Evolutionary conservation across 2,888 invertebrate genomes (phyloP).

Genomic region (Onchidella celtica): DNA sequence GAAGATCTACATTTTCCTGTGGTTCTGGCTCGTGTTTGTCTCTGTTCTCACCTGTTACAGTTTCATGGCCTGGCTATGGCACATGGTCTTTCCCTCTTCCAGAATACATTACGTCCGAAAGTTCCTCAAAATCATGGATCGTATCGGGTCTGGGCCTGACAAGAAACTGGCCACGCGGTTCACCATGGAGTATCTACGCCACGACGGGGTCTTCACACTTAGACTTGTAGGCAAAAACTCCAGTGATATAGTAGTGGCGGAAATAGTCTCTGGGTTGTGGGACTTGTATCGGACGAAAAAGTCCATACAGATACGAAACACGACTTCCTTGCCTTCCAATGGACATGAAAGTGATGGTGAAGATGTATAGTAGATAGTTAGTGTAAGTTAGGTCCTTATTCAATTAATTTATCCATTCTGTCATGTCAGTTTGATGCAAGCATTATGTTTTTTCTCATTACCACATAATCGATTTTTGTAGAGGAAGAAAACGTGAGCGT

Average conservation of each 20-base stretch:
- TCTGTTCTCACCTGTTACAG: conserved; percentile 74
- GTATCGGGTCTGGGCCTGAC: conserved; percentile 76
- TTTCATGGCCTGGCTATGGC: conserved; percentile 77
- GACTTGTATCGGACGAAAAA: conserved; percentile 76
- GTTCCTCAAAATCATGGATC: conserved; percentile 81
- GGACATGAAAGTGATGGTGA: conserved; percentile 74
- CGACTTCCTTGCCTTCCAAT: conserved; percentile 55
- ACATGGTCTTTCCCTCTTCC: conserved; percentile 78
- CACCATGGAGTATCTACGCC: conserved; percentile 77
- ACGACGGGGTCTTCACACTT: conserved; percentile 79
- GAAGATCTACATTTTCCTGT: conserved; percentile 79
- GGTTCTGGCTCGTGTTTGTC: conserved; percentile 79
- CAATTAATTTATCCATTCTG: neutral
- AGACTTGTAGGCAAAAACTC: conserved; percentile 78
- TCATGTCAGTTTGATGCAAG: too few relatives aligned
- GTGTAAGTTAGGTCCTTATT: neutral
- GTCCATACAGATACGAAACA: conserved; percentile 71
- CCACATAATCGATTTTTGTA: too few relatives aligned
- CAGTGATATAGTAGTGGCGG: conserved; percentile 78
- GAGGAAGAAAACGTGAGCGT: too few relatives aligned
- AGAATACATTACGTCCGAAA: conserved; percentile 80
- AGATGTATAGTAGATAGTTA: conserved; percentile 64
- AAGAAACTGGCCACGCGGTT: conserved; percentile 78
- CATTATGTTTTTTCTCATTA: too few relatives aligned
- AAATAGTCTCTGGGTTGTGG: conserved; percentile 78